These are phyloP conservation scores for Pseudomyrmex cubaensis DNA, from an alignment of 1,140 invertebrate genomes.

Conservation along the genomic window DNA sequence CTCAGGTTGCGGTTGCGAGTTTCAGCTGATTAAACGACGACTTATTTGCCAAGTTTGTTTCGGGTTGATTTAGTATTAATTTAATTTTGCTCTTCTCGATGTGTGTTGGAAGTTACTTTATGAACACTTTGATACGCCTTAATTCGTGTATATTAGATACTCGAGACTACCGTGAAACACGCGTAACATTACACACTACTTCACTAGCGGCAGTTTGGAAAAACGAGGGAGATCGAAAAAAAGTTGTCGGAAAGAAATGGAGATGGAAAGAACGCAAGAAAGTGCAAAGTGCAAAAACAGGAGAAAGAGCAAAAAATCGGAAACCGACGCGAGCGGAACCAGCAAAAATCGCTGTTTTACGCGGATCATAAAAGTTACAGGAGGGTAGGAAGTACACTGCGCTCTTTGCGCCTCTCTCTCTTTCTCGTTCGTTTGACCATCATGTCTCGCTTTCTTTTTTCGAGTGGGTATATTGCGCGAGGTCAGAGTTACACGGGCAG, in stretches of 20 bases:
- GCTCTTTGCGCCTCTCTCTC: slow-evolving; percentile 45
- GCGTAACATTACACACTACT: no score
- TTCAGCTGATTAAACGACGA: slow-evolving; percentile 33
- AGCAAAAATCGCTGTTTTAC: slow-evolving; percentile 79
- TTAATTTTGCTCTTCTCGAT: no score
- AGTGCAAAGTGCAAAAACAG: slow-evolving; percentile 3
- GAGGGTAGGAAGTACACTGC: slow-evolving; percentile 73
- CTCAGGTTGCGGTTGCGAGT: slow-evolving; percentile 12
- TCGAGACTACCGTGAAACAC: no score
- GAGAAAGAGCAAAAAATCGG: neutral
- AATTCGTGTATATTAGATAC: no score
- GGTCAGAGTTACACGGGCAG: slow-evolving; percentile 44
- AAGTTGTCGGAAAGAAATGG: neutral
- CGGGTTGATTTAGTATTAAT: slow-evolving; percentile 32
- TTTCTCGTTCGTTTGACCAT: neutral
- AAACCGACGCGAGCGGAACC: slow-evolving; percentile 54
- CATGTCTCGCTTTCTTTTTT: slow-evolving; percentile 67
- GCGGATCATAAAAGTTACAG: slow-evolving; percentile 81
- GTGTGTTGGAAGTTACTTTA: no score
- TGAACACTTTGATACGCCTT: no score
- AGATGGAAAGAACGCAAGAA: slow-evolving; percentile 49
- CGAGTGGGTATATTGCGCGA: slow-evolving; percentile 73
- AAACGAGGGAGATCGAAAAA: neutral
- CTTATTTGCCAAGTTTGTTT: slow-evolving; percentile 29
- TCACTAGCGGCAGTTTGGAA: no score